A percentile compares a stretch with the other conserved stretches of the same genome.
phyloP scores from a whole-genome alignment of 1,140 invertebrate species.

The Hypothenemus hampei region DNA sequence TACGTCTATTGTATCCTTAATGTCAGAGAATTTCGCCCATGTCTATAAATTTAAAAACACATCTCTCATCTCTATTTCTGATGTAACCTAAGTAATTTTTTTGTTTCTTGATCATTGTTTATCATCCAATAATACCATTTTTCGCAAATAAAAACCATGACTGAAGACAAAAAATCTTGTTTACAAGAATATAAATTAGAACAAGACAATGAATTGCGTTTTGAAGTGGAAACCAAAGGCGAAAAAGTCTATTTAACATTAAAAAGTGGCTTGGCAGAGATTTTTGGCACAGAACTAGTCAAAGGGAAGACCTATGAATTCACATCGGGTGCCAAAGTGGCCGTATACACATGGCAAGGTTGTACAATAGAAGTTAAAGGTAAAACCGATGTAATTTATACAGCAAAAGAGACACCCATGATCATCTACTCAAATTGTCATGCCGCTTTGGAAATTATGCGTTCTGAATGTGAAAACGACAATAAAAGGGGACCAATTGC shows the following conservation, averaged over 20 bases:
- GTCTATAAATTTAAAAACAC: no score
- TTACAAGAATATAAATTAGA: slow-evolving; percentile 81
- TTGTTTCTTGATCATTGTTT: neutral
- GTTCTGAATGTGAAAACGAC: slow-evolving; percentile 71
- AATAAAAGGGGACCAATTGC: slow-evolving; percentile 72
- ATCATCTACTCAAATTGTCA: slow-evolving; percentile 93
- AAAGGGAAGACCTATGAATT: slow-evolving; percentile 92
- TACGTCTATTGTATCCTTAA: no score
- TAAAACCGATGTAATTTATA: slow-evolving; percentile 87
- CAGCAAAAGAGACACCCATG: slow-evolving; percentile 96
- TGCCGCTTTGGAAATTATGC: slow-evolving; percentile 85
- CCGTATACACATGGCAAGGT: slow-evolving; percentile 95
- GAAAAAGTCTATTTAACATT: slow-evolving; percentile 83
- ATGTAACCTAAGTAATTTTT: neutral
- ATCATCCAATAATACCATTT: neutral
- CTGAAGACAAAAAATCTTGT: slow-evolving; percentile 26
- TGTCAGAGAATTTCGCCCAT: no score
- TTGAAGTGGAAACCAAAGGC: slow-evolving; percentile 87
- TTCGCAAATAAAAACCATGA: slow-evolving; percentile 15
- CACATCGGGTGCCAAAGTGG: slow-evolving; percentile 84
- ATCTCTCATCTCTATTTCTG: no score
- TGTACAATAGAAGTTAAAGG: slow-evolving; percentile 80
- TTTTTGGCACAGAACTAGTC: slow-evolving; percentile 95
- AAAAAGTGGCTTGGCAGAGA: slow-evolving; percentile 83
- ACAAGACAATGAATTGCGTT: slow-evolving; percentile 80